Conservation (phyloP, 2,113 vertebrate species). For the Callithrix jacchus region DNA sequence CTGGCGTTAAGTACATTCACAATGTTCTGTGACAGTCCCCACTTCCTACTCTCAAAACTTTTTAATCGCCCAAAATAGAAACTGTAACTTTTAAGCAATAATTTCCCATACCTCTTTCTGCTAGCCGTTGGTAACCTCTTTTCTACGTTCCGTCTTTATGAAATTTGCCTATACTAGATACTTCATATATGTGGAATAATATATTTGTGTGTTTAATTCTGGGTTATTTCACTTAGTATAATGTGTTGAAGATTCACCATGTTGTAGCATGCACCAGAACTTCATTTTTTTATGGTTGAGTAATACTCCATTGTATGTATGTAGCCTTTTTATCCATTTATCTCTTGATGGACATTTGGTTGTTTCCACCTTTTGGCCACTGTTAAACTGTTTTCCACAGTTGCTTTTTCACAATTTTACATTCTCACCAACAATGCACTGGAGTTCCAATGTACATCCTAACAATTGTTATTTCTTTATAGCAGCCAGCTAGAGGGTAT, state of each 20-base stretch:
- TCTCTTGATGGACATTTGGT: not conserved
- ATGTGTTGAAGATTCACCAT: too few species aligned
- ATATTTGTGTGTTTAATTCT: too few species aligned
- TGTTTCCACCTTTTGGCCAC: not conserved
- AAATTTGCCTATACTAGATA: too few species aligned
- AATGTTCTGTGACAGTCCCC: not conserved
- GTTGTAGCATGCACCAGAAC: not conserved
- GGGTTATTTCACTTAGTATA: too few species aligned
- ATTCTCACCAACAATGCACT: not conserved
- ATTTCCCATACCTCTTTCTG: not conserved
- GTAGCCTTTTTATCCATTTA: not conserved
- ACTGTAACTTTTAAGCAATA: not conserved
- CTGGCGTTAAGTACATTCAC: not conserved
- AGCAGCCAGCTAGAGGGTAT: not conserved
- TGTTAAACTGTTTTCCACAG: not conserved
- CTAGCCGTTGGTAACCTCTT: not conserved
- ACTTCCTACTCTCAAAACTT: not conserved
- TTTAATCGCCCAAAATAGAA: not conserved
- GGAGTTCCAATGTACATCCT: not conserved
- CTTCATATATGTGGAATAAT: too few species aligned
- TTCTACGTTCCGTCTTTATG: not conserved
- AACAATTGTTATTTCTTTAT: not conserved
- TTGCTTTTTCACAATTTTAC: not conserved
- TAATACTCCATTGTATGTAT: not conserved
- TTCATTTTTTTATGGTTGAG: not conserved